A percentile compares a stretch with the other conserved stretches of the same genome.
These are phyloP conservation scores for Dicranocentrus wangi DNA, from an alignment of 2,888 invertebrate species.

Conservation along the genomic window DNA sequence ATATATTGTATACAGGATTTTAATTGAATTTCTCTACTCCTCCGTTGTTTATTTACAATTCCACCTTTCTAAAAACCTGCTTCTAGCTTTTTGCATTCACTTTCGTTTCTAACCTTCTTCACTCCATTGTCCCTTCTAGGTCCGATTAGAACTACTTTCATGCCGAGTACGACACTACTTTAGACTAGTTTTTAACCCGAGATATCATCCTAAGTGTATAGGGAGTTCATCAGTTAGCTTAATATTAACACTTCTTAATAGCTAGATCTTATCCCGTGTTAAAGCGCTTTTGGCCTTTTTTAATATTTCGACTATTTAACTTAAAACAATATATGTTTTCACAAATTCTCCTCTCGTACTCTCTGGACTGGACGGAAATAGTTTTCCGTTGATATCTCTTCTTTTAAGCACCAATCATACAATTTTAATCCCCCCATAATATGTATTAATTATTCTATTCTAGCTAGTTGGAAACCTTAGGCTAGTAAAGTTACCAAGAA, in stretches of 20 bases:
- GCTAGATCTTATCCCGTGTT: not conserved
- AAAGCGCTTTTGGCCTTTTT: slow-evolving; percentile 50
- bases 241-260: not conserved
- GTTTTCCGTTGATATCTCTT: slow-evolving; percentile 20
- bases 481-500: not conserved
- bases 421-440: too few species aligned
- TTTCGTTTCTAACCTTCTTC: too few species aligned
- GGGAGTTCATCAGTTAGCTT: not conserved
- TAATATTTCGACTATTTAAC: not conserved
- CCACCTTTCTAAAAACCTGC: too few species aligned
- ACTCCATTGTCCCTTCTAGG: too few species aligned
- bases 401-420: not conserved
- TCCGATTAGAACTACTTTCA: slow-evolving; percentile 34
- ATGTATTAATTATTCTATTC: too few species aligned
- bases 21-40: too few species aligned
- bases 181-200: not conserved
- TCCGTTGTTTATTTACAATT: too few species aligned
- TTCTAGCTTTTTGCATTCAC: too few species aligned
- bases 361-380: slow-evolving; percentile 36
- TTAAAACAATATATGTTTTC: not conserved
- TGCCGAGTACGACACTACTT: not conserved
- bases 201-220: not conserved
- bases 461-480: too few species aligned
- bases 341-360: not conserved
- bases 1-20: too few species aligned